A percentile compares a stretch with the other conserved stretches of the same genome.
phyloP scores from a whole-genome alignment of 2,113 vertebrate species.

The Pimephales promelas region DNA sequence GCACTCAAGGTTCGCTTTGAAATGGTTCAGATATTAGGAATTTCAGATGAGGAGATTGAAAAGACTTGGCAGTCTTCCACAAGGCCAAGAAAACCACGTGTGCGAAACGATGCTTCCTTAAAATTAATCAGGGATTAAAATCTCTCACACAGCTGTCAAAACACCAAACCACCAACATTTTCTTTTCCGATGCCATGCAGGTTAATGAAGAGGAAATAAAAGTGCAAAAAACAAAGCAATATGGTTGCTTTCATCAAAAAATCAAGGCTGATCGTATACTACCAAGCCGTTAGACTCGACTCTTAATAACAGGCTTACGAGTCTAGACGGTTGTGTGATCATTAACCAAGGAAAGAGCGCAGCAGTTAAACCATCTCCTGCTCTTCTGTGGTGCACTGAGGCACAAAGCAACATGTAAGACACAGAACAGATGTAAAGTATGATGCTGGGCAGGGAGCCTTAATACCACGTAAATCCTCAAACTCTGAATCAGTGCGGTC shows the following conservation, averaged over 20 bases:
- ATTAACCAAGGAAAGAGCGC: slow-evolving; percentile 50
- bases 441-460: not conserved
- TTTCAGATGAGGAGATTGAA: slow-evolving; percentile 58
- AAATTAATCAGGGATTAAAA: slow-evolving; percentile 71
- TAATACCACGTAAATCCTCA: slow-evolving; percentile 30
- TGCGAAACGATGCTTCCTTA: slow-evolving; percentile 66
- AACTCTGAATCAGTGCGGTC: slow-evolving; percentile 1
- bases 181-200: slow-evolving; percentile 53
- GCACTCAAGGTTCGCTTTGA: slow-evolving; percentile 58
- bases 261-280: not conserved
- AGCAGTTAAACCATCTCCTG: slow-evolving; percentile 46
- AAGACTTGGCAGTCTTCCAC: slow-evolving; percentile 58
- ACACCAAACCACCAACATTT: slow-evolving; percentile 63
- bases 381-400: not conserved
- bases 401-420: slow-evolving; percentile 18
- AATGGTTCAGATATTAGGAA: slow-evolving; percentile 60
- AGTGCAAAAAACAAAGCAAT: slow-evolving; percentile 32
- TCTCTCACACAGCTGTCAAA: slow-evolving; percentile 69
- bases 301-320: slow-evolving; percentile 36
- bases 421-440: slow-evolving; percentile 14
- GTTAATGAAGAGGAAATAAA: slow-evolving; percentile 46
- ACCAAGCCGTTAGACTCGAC: not conserved
- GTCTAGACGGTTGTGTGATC: slow-evolving; percentile 55
- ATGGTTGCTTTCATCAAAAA: slow-evolving; percentile 14
- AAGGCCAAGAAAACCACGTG: slow-evolving; percentile 59